These are phyloP conservation scores for Cryptoleucopteryx plumbea DNA, from an alignment of 2,113 vertebrate species.

Conservation along the genomic window DNA sequence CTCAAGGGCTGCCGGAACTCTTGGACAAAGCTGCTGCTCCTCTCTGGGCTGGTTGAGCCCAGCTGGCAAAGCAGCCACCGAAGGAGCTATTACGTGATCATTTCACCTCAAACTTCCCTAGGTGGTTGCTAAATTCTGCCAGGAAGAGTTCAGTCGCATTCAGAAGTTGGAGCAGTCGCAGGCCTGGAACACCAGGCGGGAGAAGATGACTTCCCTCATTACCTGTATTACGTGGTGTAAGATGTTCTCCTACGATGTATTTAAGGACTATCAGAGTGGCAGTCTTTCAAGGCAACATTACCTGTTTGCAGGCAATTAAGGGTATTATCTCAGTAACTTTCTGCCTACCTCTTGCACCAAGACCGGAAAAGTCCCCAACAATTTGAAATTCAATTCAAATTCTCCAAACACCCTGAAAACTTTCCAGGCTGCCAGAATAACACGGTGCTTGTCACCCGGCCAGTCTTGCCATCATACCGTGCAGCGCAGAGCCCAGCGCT, in stretches of 20 bases:
- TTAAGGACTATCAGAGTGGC: not conserved
- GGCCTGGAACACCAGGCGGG: rapidly evolving
- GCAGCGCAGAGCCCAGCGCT: rapidly evolving
- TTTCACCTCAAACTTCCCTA: not conserved
- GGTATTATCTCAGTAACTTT: not conserved
- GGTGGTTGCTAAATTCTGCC: not conserved
- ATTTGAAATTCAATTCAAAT: not conserved
- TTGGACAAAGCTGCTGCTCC: not conserved
- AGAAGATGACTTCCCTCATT: not conserved
- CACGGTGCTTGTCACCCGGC: rapidly evolving
- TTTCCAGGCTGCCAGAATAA: not conserved
- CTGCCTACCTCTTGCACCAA: not conserved
- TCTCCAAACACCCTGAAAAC: not conserved
- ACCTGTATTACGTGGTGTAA: not conserved
- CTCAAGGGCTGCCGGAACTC: not conserved
- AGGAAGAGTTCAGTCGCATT: not conserved
- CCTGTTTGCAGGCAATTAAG: not conserved
- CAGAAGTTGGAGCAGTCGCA: not conserved
- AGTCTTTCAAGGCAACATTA: not conserved
- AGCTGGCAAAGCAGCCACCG: not conserved
- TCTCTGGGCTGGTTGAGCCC: rapidly evolving
- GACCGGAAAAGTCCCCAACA: not conserved
- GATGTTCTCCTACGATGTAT: not conserved
- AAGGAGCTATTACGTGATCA: not conserved
- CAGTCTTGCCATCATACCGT: rapidly evolving